Conservation (phyloP, 2,797 vertebrate genomes). For the Tolypeutes matacus region DNA sequence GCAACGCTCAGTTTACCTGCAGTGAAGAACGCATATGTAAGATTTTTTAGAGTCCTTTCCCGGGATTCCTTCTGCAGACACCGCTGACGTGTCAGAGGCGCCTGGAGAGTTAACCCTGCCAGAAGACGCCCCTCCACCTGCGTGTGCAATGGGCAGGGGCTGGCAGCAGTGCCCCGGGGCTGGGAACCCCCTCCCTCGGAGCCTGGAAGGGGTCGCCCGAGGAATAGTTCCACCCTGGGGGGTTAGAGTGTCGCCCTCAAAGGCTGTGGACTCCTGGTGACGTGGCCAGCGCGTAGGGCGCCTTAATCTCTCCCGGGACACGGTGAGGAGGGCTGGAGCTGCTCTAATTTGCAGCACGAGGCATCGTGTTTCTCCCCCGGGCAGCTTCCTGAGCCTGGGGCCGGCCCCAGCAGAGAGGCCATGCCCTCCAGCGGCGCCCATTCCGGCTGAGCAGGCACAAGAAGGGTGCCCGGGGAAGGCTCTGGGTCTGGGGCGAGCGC, state of each 20-base stretch:
- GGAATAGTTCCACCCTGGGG: neutral
- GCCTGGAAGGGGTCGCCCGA: too few relatives aligned
- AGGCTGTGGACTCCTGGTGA: slow-evolving; percentile 25
- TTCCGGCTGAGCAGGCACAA: neutral
- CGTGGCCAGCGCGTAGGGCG: neutral
- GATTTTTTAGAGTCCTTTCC: neutral
- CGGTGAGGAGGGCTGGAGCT: slow-evolving; percentile 1
- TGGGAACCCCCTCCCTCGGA: too few relatives aligned
- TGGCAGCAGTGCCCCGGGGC: too few relatives aligned
- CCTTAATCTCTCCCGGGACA: neutral
- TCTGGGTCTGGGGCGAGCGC: too few relatives aligned
- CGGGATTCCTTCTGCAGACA: neutral
- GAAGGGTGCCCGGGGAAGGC: too few relatives aligned
- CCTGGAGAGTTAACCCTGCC: too few relatives aligned
- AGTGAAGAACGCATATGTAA: neutral
- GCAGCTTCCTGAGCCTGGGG: neutral
- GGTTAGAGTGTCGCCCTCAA: neutral
- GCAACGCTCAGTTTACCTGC: neutral
- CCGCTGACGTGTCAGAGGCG: neutral
- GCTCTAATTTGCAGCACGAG: neutral
- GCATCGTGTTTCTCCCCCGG: neutral
- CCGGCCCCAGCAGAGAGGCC: neutral
- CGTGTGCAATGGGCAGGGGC: too few relatives aligned
- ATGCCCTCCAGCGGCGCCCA: neutral
- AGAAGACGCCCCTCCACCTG: too few relatives aligned